Base-by-base conservation (phyloP, 2,888 invertebrate genomes). In the Eilema depressum region DNA sequence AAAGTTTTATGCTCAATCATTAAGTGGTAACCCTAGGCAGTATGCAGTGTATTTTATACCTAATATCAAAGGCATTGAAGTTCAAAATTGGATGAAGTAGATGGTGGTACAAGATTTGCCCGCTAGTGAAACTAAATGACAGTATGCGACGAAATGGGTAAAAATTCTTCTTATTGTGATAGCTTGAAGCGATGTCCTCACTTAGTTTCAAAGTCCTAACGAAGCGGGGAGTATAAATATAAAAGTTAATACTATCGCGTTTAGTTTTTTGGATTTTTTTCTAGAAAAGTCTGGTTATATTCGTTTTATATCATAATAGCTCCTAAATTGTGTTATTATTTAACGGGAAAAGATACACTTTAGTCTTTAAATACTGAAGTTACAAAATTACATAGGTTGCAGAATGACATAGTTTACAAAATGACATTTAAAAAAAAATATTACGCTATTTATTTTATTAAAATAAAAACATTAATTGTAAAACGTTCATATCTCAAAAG, bases 191-290 rank as follows among this genome's bases (percentile, higher is more conserved):
- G 61, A 28, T 61, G 69, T 68, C 61, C 69, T 68, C 68, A 74
- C 66, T 76, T 74, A 80, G 83, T 84, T 84, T 85, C 82, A 82
- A 79, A 84, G 76, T 87, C 85, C 86, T 89, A 85, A 86, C 83
- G 83, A 85, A 85, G 80, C 76, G 62, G 64, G 68, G 68, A 70
- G 71, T 70, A 79, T 81, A 80, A 78, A 75, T 64, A 60, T 71
- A 77, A 78, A 76, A 62, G 62, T 30, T 20, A 56, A 47, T 74
- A 41, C 28, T 60, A 68, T 63, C 26, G 63, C 67, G 71, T 70
- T 70, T 70, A 68, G 64, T 68, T 75, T 64, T 72, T 76, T 37
- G 37, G 8, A 73, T 70, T 75, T 73, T n/a, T 67, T 63, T 59
- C 75, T 66, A 20, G 68, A 60, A 77, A 82, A 71, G 73, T 74